Evolutionary conservation across 2,113 vertebrate genomes (phyloP).

Genomic region (Spheniscus mendiculus): DNA sequence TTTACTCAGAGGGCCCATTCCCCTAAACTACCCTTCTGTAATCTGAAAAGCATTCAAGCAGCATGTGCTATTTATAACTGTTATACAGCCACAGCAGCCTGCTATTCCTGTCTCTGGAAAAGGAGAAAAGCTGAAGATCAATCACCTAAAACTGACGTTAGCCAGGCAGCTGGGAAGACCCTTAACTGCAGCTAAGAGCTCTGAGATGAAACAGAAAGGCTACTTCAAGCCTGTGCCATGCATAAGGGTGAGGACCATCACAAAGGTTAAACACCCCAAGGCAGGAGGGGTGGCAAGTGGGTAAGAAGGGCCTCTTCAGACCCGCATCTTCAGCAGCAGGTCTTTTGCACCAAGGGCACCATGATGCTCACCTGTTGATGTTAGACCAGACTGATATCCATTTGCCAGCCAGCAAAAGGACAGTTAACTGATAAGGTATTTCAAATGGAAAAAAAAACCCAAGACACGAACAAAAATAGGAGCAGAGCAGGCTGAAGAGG

Average conservation of each 20-base stretch:
- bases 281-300: not conserved
- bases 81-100: not conserved
- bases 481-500: not conserved
- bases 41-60: not conserved
- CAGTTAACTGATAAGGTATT: not conserved
- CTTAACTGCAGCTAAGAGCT: not conserved
- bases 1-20: not conserved
- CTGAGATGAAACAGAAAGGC: not conserved
- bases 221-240: not conserved
- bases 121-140: not conserved
- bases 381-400: not conserved
- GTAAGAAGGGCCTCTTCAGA: not conserved
- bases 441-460: not conserved
- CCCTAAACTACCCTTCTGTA: not conserved
- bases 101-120: not conserved
- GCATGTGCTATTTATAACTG: not conserved
- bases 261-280: not conserved
- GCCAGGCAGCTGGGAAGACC: not conserved
- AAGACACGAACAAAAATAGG: conserved; percentile 25
- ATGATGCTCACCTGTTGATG: not conserved
- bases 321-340: not conserved
- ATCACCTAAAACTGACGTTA: not conserved
- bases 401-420: not conserved
- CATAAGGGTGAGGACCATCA: accelerated
- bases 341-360: not conserved